Percentiles rank a stretch among this genome's conserved stretches.
Conservation (phyloP, 1,140 invertebrate genomes). For the Amyelois transitella region DNA sequence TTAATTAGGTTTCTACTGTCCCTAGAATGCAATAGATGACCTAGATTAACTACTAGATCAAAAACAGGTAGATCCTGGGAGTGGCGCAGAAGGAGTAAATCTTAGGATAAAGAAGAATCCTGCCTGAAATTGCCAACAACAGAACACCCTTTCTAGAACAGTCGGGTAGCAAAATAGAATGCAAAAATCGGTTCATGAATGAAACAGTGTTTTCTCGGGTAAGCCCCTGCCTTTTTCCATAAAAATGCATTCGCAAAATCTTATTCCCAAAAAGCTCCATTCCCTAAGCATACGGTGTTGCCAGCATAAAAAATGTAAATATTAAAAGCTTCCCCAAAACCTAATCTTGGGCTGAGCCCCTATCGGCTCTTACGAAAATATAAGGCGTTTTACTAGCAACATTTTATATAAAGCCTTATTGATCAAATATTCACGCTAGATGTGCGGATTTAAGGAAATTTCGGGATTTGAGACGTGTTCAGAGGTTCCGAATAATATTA, state of each 20-base stretch:
- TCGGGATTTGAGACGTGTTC: neutral
- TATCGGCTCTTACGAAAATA: constrained; percentile 2
- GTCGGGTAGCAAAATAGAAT: neutral
- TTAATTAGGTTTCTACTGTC: too few species aligned
- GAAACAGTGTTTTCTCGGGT: neutral
- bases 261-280: neutral
- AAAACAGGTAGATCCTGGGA: too few species aligned
- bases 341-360: constrained; percentile 3
- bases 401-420: constrained; percentile 4
- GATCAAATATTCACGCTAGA: constrained; percentile 3
- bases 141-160: neutral
- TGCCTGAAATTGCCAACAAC: too few species aligned
- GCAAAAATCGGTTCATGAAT: neutral
- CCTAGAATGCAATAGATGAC: too few species aligned
- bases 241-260: constrained; percentile 5
- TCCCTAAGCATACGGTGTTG: constrained; percentile 1
- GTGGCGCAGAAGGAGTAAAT: too few species aligned
- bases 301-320: constrained; percentile 6
- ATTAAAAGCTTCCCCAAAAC: constrained; percentile 6
- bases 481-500: neutral
- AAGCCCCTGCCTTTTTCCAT: neutral
- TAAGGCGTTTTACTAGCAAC: constrained; percentile 5
- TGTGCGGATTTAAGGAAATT: neutral
- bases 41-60: too few species aligned
- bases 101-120: too few species aligned